Percentiles rank a stretch among this genome's conserved stretches.
phyloP scores from a whole-genome alignment of 2,113 vertebrate genomes.

The human region DNA sequence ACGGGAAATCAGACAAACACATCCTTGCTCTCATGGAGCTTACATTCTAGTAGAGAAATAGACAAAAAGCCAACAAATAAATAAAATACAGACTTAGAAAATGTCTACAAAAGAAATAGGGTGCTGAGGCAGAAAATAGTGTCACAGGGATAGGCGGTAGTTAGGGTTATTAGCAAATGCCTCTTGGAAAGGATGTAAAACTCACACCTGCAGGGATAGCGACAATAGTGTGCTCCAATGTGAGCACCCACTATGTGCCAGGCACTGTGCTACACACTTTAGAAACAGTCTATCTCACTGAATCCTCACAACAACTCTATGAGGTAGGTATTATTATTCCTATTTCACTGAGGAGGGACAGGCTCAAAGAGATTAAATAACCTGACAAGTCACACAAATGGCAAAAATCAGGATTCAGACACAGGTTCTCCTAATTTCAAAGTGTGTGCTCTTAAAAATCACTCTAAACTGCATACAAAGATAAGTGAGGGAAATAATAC shows the following conservation, averaged over 20 bases:
- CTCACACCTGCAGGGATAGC: not conserved
- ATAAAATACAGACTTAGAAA: constrained; percentile 54
- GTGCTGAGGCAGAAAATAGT: constrained; percentile 13
- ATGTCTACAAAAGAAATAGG: constrained; percentile 11
- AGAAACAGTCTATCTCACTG: not conserved
- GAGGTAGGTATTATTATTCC: constrained; percentile 72
- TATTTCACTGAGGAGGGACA: constrained; percentile 29
- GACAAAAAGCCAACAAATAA: constrained; percentile 29
- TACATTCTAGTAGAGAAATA: constrained; percentile 64
- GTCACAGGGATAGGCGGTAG: not conserved
- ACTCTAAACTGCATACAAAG: not conserved
- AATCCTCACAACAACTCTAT: constrained; percentile 41
- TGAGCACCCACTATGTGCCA: not conserved
- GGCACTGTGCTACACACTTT: not conserved
- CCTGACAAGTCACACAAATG: constrained; percentile 33
- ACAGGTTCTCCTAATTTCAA: constrained; percentile 13
- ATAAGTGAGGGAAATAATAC: not conserved
- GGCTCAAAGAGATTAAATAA: not conserved
- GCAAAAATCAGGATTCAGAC: constrained; percentile 24
- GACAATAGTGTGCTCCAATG: not conserved
- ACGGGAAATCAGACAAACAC: not conserved
- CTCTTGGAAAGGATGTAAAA: not conserved
- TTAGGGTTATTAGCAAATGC: not conserved
- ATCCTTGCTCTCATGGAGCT: constrained; percentile 63
- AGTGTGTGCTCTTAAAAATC: not conserved